Percentiles rank a stretch among this genome's conserved stretches.
Conservation (phyloP, 2,113 vertebrate species). For the Albula glossodonta region DNA sequence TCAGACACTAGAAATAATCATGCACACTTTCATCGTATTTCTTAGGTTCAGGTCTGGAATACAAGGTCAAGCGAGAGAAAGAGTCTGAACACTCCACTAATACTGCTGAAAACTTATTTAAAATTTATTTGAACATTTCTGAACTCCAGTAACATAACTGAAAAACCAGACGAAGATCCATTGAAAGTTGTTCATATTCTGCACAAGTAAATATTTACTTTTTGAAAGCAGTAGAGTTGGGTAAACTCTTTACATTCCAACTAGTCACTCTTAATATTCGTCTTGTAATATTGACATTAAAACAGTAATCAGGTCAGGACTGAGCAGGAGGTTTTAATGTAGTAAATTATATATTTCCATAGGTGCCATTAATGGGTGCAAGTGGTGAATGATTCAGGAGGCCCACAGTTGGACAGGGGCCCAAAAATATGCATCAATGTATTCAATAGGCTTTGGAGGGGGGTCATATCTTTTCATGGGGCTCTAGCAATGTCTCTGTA, state of each 20-base stretch:
- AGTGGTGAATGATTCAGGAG: no score
- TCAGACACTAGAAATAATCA: background rate
- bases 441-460: no score
- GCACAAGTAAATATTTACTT: background rate
- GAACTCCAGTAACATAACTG: background rate
- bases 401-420: no score
- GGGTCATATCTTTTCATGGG: no score
- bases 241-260: background rate
- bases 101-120: background rate
- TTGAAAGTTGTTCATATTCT: background rate
- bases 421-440: no score
- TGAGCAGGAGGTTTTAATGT: background rate
- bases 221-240: background rate
- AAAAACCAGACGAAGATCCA: background rate
- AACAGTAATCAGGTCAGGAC: constrained; percentile 27
- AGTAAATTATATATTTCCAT: no score
- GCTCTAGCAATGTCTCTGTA: no score
- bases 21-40: background rate
- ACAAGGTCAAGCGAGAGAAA: background rate
- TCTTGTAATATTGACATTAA: constrained; percentile 38
- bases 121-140: background rate
- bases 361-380: no score
- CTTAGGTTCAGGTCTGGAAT: background rate
- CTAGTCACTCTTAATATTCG: background rate
- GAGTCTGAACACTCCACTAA: background rate